These are phyloP conservation scores for Hydrolagus colliei DNA, from an alignment of 2,797 vertebrate genomes.

Conservation along the genomic window DNA sequence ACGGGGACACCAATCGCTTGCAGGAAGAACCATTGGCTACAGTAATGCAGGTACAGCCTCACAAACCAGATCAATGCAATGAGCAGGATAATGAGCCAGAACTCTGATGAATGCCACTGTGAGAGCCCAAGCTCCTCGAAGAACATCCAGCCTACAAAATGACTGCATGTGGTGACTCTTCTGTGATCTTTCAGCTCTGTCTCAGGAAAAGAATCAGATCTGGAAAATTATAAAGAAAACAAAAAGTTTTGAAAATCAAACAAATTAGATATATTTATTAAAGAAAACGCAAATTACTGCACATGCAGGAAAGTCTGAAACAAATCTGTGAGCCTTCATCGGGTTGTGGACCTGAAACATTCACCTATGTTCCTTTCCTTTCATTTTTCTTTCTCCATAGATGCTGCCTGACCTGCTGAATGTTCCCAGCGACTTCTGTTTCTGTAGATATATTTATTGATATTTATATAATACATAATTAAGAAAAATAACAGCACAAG, in stretches of 20 bases:
- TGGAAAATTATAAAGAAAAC: conserved; percentile 39
- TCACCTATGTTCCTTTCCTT: conserved; percentile 37
- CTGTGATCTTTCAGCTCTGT: conserved; percentile 38
- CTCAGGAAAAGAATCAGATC: conserved; percentile 38
- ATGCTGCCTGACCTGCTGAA: too few relatives aligned
- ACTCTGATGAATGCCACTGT: conserved; percentile 52
- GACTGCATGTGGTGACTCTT: conserved; percentile 41
- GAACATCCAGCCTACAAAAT: conserved; percentile 54
- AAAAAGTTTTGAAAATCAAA: conserved; percentile 20
- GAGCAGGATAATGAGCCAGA: conserved; percentile 65
- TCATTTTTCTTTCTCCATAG: background rate
- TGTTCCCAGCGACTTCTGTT: too few relatives aligned
- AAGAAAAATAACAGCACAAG: too few relatives aligned
- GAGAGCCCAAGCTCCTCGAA: conserved; percentile 65
- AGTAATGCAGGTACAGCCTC: conserved; percentile 87
- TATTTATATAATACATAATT: conserved; percentile 29
- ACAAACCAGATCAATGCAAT: conserved; percentile 78
- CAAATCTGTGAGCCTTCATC: conserved; percentile 34
- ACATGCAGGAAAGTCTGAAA: conserved; percentile 42
- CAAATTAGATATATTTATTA: conserved; percentile 30
- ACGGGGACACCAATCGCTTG: conserved; percentile 73
- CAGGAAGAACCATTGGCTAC: conserved; percentile 89
- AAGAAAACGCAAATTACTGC: conserved; percentile 38
- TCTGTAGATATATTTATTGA: conserved; percentile 9
- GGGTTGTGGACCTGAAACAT: conserved; percentile 9